Conservation (phyloP, 2,888 invertebrate genomes). For the Suillia variegata region DNA sequence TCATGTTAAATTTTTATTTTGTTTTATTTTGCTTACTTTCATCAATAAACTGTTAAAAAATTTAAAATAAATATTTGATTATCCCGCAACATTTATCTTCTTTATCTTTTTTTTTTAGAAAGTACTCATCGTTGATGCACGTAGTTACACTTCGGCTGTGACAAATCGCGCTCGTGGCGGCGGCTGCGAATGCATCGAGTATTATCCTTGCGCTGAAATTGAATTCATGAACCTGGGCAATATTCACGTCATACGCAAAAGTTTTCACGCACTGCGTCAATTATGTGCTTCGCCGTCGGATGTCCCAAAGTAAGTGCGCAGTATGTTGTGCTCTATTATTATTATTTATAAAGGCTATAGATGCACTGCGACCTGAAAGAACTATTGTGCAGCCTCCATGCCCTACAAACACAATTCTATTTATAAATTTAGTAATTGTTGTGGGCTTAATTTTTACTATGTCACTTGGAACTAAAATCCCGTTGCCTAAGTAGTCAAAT, state of each 20-base stretch:
- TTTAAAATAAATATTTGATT: neutral
- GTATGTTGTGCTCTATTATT: slow-evolving; percentile 1
- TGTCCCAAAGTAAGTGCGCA: slow-evolving; percentile 72
- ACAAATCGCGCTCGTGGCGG: slow-evolving; percentile 97
- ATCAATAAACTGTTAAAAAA: too few species aligned
- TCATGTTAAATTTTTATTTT: neutral
- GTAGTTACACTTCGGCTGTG: slow-evolving; percentile 94
- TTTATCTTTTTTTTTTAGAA: slow-evolving; percentile 62
- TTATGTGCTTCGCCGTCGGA: slow-evolving; percentile 80
- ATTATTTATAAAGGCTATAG: neutral
- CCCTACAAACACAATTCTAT: too few species aligned
- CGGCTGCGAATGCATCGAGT: slow-evolving; percentile 94
- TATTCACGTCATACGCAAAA: slow-evolving; percentile 93
- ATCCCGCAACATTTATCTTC: neutral
- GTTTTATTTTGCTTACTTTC: neutral
- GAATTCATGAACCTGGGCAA: slow-evolving; percentile 98
- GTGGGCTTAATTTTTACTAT: too few species aligned
- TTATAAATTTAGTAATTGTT: too few species aligned
- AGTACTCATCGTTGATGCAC: slow-evolving; percentile 91
- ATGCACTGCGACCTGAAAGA: too few species aligned
- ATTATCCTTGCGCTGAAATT: slow-evolving; percentile 93
- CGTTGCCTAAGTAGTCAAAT: too few species aligned
- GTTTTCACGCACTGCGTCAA: slow-evolving; percentile 85
- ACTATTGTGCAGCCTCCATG: too few species aligned
- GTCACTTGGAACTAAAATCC: too few species aligned